Percentiles rank a stretch among this genome's conserved stretches.
Conservation (phyloP, 1,140 invertebrate genomes). For the Diachasma alloeum region DNA sequence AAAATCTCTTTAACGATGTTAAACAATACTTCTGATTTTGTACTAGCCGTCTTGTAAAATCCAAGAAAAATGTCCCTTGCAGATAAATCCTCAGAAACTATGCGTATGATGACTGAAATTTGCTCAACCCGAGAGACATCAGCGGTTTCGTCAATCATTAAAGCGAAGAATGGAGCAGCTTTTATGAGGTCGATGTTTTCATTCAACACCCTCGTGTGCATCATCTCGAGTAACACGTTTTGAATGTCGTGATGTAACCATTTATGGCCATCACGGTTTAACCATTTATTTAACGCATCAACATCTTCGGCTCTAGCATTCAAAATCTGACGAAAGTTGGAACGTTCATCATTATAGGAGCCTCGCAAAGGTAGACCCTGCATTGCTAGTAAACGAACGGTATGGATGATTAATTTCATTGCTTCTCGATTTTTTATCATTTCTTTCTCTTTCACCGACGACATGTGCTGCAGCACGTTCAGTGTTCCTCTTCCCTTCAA, state of each 20-base stretch:
- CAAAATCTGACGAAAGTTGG: not conserved
- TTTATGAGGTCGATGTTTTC: not conserved
- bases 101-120: not conserved
- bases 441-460: too few species aligned
- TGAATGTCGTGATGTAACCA: too few species aligned
- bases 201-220: not conserved
- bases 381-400: too few species aligned
- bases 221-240: not conserved
- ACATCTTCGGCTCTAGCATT: not conserved
- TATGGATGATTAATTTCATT: too few species aligned
- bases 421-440: not conserved
- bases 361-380: too few species aligned
- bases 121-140: not conserved
- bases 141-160: not conserved
- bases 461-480: too few species aligned
- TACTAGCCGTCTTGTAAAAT: too few species aligned
- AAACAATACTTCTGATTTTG: too few species aligned
- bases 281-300: not conserved
- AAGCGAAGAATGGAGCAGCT: not conserved
- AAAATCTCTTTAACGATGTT: too few species aligned
- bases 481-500: not conserved
- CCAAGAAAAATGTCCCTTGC: too few species aligned
- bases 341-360: too few species aligned
- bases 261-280: not conserved
- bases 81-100: too few species aligned